Percentiles rank a stretch among this genome's conserved stretches.
Evolutionary conservation across 2,113 vertebrate genomes (phyloP).

Genomic region (Camelus dromedarius): DNA sequence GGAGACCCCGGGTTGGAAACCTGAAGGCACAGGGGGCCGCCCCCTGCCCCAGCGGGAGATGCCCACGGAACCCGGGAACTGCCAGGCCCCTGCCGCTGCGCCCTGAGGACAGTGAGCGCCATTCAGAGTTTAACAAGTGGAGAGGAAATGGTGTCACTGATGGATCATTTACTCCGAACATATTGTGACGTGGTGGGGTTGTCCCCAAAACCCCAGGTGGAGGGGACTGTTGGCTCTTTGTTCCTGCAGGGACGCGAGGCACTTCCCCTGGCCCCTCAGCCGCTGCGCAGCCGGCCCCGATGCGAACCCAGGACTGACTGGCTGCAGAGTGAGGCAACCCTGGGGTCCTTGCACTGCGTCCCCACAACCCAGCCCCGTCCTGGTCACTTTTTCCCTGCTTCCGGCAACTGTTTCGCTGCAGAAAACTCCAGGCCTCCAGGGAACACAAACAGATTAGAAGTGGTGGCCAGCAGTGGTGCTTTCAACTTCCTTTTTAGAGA

Average conservation of each 20-base stretch:
- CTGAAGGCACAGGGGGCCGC: too few relatives aligned
- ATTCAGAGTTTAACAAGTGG: neutral
- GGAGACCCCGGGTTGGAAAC: too few relatives aligned
- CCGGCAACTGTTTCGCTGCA: neutral
- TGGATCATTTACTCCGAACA: rapidly evolving
- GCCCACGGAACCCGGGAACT: neutral
- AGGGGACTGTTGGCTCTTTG: rapidly evolving
- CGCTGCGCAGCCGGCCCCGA: neutral
- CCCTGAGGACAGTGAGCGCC: neutral
- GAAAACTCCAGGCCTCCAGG: neutral
- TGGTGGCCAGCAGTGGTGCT: neutral
- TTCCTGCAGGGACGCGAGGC: neutral
- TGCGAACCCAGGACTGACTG: neutral
- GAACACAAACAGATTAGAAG: neutral
- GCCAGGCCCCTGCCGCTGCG: too few relatives aligned
- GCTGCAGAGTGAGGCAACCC: neutral
- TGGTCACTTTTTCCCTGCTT: neutral
- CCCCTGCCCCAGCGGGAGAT: too few relatives aligned
- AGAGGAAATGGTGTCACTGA: rapidly evolving
- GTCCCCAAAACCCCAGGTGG: rapidly evolving
- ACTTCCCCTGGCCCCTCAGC: rapidly evolving
- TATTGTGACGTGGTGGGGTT: neutral
- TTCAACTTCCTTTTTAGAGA: too few relatives aligned
- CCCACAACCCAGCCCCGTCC: neutral
- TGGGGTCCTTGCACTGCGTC: neutral